Percentiles rank a stretch among this genome's conserved stretches.
Conservation (phyloP, 2,113 vertebrate species). For the Natator depressus region DNA sequence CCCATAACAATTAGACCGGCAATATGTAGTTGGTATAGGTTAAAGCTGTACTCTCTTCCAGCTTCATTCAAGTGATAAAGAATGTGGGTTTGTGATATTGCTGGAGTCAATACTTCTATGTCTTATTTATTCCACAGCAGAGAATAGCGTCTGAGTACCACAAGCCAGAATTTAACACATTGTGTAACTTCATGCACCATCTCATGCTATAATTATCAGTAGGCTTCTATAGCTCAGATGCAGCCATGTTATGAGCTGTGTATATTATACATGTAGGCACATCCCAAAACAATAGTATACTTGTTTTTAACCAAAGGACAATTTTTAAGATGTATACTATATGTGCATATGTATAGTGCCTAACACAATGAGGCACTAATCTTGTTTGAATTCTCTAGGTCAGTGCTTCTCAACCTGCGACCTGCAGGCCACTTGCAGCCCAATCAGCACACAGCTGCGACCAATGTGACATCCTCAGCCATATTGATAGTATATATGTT, state of each 20-base stretch:
- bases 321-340: not conserved
- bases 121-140: not conserved
- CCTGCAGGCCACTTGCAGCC: too few species aligned
- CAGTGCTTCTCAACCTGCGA: rapidly evolving
- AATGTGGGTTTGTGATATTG: not conserved
- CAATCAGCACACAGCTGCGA: too few species aligned
- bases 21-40: not conserved
- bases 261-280: not conserved
- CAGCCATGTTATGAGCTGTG: not conserved
- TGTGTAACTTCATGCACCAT: not conserved
- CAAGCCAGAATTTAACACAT: not conserved
- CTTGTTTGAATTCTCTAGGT: rapidly evolving
- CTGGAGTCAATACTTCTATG: not conserved
- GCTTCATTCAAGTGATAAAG: not conserved
- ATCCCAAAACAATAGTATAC: not conserved
- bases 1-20: not conserved
- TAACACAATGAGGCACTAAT: not conserved
- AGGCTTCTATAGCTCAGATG: not conserved
- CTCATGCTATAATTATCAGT: not conserved
- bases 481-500: too few species aligned
- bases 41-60: not conserved
- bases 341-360: not conserved
- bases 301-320: not conserved
- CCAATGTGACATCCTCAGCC: too few species aligned
- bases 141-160: not conserved